A percentile compares a stretch with the other conserved stretches of the same genome.
Evolutionary conservation across 2,113 vertebrate species (phyloP).

Genomic region (Microcebus murinus): DNA sequence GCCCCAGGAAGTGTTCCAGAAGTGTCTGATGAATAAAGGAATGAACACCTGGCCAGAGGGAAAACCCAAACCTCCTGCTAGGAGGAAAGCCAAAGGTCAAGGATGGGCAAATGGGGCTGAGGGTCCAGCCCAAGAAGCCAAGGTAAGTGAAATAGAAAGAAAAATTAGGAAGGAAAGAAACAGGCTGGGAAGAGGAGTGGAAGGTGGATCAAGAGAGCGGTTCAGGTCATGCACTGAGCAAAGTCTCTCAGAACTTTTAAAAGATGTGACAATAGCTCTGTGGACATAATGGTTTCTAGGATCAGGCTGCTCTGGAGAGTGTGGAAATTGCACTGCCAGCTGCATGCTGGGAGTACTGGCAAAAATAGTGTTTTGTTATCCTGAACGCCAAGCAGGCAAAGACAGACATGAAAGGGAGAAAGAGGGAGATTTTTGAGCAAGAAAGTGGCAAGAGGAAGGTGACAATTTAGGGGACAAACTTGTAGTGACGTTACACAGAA

Average conservation of each 20-base stretch:
- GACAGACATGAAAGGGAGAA: accelerated
- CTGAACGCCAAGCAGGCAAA: neutral
- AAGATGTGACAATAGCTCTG: neutral
- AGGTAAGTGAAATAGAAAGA: neutral
- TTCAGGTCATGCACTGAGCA: neutral
- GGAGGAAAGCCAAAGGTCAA: neutral
- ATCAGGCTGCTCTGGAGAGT: neutral
- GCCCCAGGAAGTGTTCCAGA: neutral
- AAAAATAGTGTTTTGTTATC: neutral
- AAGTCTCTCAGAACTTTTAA: neutral
- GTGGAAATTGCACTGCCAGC: accelerated
- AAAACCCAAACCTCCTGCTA: neutral
- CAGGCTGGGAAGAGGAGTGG: neutral
- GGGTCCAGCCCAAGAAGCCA: neutral
- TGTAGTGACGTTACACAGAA: neutral
- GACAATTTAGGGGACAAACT: neutral
- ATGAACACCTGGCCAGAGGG: neutral
- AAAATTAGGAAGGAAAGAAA: neutral
- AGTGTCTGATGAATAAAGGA: neutral
- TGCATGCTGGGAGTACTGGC: accelerated
- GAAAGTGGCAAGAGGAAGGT: neutral
- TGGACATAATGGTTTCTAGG: neutral
- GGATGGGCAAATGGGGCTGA: neutral
- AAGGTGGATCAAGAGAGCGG: neutral
- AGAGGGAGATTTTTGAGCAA: neutral